A percentile compares a stretch with the other conserved stretches of the same genome.
Conservation (phyloP, 1,140 invertebrate species). For the Drosophila neocordata region DNA sequence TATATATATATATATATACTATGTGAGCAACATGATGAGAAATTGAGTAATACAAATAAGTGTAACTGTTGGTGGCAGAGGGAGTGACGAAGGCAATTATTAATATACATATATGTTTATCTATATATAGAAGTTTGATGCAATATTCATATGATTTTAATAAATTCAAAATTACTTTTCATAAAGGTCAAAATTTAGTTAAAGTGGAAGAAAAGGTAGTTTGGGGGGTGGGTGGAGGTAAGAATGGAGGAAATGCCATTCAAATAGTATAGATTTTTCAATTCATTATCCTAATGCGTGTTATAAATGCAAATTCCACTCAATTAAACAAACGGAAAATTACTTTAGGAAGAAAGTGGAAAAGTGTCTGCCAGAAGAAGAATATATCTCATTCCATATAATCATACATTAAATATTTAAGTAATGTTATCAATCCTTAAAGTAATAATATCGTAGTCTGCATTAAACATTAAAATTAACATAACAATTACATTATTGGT, state of each 20-base stretch:
- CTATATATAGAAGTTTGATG: conserved; percentile 12
- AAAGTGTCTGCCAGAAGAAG: no score
- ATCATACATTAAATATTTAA: no score
- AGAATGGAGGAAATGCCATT: not conserved
- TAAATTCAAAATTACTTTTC: not conserved
- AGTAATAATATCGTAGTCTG: no score
- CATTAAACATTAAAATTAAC: no score
- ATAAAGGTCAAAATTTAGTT: no score
- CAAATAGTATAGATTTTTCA: not conserved
- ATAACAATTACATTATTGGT: no score
- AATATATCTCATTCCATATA: no score
- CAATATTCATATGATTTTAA: conserved; percentile 41
- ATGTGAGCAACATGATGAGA: no score
- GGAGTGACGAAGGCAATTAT: not conserved
- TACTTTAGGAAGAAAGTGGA: not conserved
- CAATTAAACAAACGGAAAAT: not conserved
- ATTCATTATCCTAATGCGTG: not conserved
- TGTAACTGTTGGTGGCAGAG: not conserved
- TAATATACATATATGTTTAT: not conserved
- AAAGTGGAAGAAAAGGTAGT: no score
- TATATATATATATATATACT: not conserved
- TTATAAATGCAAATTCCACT: not conserved
- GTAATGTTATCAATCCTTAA: no score
- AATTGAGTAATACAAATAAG: conserved; percentile 31
- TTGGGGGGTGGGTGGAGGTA: no score